A percentile compares a stretch with the other conserved stretches of the same genome.
phyloP scores from a whole-genome alignment of 2,888 invertebrate species.

The Dione juno region DNA sequence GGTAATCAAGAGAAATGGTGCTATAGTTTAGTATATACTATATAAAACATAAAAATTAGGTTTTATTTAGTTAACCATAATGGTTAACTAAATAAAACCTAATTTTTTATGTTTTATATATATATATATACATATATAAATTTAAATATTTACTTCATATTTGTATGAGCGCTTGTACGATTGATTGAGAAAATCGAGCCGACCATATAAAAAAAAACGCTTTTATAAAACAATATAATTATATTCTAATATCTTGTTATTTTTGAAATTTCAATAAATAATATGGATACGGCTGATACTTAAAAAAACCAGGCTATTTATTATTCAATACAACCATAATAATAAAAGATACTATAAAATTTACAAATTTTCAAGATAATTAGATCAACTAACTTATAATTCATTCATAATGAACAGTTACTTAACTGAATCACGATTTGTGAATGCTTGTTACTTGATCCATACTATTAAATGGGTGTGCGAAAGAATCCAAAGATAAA shows the following conservation, averaged over 20 bases:
- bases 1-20: neutral
- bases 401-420: constrained; percentile 37
- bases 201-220: too few relatives aligned
- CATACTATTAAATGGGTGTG: constrained; percentile 42
- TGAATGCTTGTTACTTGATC: constrained; percentile 35
- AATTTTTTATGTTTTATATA: neutral
- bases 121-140: too few relatives aligned
- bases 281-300: too few relatives aligned
- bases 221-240: neutral
- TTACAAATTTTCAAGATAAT: constrained; percentile 27
- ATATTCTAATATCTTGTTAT: neutral
- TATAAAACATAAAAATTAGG: too few relatives aligned
- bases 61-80: too few relatives aligned
- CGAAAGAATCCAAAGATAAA: constrained; percentile 44
- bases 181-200: too few relatives aligned
- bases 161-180: too few relatives aligned
- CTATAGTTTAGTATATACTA: too few relatives aligned
- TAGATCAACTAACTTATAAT: constrained; percentile 23
- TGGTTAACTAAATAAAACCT: neutral
- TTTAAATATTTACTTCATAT: too few relatives aligned
- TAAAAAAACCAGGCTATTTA: neutral
- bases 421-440: constrained; percentile 44
- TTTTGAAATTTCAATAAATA: neutral
- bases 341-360: constrained; percentile 19
- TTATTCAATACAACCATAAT: constrained; percentile 3